Evolutionary conservation across 1,140 invertebrate genomes (phyloP).

Genomic region (Uloborus diversus): DNA sequence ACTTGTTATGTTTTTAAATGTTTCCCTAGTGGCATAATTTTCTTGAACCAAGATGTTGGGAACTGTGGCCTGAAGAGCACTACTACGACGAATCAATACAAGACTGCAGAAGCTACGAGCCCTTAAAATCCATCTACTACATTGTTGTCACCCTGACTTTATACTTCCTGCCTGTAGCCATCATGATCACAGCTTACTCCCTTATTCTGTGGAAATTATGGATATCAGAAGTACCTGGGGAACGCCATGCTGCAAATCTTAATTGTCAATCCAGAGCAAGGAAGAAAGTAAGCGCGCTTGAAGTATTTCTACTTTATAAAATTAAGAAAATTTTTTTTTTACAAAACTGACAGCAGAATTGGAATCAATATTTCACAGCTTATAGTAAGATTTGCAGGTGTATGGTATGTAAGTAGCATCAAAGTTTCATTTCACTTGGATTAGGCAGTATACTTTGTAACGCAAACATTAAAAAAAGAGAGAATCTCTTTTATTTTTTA

Average conservation of each 20-base stretch:
- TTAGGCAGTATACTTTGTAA: too few relatives aligned
- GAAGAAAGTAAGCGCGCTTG: conserved; percentile 55
- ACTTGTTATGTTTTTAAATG: too few relatives aligned
- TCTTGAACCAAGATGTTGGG: conserved; percentile 56
- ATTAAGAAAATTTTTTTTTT: too few relatives aligned
- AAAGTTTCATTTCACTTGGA: too few relatives aligned
- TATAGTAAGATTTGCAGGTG: too few relatives aligned
- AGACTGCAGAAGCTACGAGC: conserved; percentile 44
- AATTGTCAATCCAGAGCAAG: conserved; percentile 57
- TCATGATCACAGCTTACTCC: conserved; percentile 68
- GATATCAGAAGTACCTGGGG: conserved; percentile 62
- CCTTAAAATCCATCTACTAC: conserved; percentile 64
- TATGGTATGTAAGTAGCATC: too few relatives aligned
- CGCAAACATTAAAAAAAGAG: too few relatives aligned
- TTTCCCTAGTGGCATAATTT: conserved; percentile 58
- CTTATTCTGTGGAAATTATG: conserved; percentile 67
- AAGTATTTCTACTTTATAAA: too few relatives aligned
- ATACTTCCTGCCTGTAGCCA: conserved; percentile 68
- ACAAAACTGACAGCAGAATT: too few relatives aligned
- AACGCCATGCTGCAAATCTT: conserved; percentile 58
- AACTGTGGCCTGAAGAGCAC: conserved; percentile 58
- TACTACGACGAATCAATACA: conserved; percentile 28
- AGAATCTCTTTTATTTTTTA: too few relatives aligned
- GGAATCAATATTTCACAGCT: too few relatives aligned
- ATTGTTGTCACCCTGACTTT: conserved; percentile 66